phyloP scores from a whole-genome alignment of 2,113 vertebrate species.

The Toxostoma redivivum region DNA sequence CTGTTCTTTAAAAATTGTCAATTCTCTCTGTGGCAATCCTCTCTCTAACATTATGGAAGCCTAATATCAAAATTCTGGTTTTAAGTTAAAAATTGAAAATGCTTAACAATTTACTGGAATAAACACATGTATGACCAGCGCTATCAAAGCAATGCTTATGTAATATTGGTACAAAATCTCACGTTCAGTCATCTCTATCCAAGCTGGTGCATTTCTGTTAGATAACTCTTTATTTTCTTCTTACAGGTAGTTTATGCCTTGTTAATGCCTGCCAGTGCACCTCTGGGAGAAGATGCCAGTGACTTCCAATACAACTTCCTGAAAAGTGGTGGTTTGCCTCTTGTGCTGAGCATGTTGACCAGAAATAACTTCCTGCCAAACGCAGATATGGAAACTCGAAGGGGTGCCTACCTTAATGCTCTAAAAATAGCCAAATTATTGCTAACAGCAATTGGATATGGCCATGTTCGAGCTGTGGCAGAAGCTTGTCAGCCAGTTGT shows the following conservation, averaged over 20 bases:
- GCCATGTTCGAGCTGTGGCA: constrained; percentile 94
- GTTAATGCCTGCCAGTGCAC: constrained; percentile 98
- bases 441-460: constrained; percentile 95
- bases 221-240: not conserved
- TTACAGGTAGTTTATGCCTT: constrained; percentile 95
- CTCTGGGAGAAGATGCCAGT: constrained; percentile 94
- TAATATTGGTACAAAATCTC: not conserved
- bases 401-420: constrained; percentile 96
- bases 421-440: constrained; percentile 98
- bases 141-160: not conserved
- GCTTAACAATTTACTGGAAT: not conserved
- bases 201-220: not conserved
- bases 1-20: not conserved
- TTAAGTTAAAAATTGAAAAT: not conserved
- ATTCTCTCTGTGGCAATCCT: not conserved
- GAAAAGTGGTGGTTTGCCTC: constrained; percentile 93
- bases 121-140: not conserved
- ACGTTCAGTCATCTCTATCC: not conserved
- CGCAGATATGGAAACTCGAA: constrained; percentile 97
- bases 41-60: not conserved
- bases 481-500: constrained; percentile 94
- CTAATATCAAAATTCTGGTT: not conserved
- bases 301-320: constrained; percentile 98
- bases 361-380: constrained; percentile 99
- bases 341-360: constrained; percentile 97